Percentiles rank a stretch among this genome's conserved stretches.
Conservation (phyloP, 2,797 vertebrate species). For the Chelon auratus region DNA sequence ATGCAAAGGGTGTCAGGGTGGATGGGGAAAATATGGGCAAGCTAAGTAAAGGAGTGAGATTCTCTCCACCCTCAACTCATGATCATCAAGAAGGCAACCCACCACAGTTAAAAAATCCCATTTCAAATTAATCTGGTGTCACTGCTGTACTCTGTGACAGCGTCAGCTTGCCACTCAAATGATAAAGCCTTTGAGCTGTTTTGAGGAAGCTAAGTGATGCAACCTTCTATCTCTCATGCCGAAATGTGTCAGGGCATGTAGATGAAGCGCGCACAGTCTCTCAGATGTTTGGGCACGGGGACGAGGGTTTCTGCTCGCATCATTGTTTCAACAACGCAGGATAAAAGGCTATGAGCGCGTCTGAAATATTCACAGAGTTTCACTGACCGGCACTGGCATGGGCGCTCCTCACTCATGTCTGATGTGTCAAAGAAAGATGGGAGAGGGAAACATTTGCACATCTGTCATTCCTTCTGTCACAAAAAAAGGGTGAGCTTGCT, state of each 20-base stretch:
- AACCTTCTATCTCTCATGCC: slow-evolving; percentile 63
- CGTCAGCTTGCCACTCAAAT: slow-evolving; percentile 51
- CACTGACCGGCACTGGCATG: slow-evolving; percentile 51
- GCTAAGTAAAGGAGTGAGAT: slow-evolving; percentile 15
- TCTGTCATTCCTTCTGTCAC: slow-evolving; percentile 55
- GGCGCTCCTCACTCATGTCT: slow-evolving; percentile 16
- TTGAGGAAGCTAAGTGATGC: slow-evolving; percentile 74
- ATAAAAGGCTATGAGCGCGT: slow-evolving; percentile 48
- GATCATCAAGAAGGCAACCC: slow-evolving; percentile 44
- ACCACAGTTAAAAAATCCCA: slow-evolving; percentile 42
- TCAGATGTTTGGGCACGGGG: slow-evolving; percentile 54
- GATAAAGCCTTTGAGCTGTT: slow-evolving; percentile 71
- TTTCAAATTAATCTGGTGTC: slow-evolving; percentile 53
- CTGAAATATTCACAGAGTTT: slow-evolving; percentile 45
- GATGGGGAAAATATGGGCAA: slow-evolving; percentile 17
- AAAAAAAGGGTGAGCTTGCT: slow-evolving; percentile 40
- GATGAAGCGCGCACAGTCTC: slow-evolving; percentile 65
- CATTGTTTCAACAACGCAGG: slow-evolving; percentile 68
- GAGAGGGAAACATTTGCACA: slow-evolving; percentile 63
- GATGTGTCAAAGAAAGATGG: slow-evolving; percentile 41
- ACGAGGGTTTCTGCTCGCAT: slow-evolving; percentile 56
- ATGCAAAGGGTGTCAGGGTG: slow-evolving; percentile 17
- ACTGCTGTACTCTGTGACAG: slow-evolving; percentile 22
- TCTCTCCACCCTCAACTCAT: background rate
- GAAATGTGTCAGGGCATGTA: slow-evolving; percentile 66